These are phyloP conservation scores for Bubo bubo DNA, from an alignment of 2,113 vertebrate genomes.

Conservation along the genomic window DNA sequence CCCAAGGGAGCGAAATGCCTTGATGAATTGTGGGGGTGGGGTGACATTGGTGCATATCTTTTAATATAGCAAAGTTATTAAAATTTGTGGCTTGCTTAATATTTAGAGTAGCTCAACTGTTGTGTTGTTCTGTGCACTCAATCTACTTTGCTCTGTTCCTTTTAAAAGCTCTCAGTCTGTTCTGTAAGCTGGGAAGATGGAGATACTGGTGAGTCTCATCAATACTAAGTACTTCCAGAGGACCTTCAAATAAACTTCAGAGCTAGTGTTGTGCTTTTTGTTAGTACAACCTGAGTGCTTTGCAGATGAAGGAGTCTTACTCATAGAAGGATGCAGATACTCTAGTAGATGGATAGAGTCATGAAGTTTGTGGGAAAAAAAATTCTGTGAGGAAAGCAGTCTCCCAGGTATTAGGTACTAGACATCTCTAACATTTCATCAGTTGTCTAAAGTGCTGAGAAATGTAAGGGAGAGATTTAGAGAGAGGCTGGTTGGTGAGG, in stretches of 20 bases:
- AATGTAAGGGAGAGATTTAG: neutral
- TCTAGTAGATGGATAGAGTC: neutral
- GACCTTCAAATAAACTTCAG: neutral
- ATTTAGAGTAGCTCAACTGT: neutral
- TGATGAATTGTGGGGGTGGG: constrained; percentile 46
- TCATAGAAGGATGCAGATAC: accelerated
- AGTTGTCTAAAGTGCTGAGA: neutral
- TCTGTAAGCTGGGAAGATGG: neutral
- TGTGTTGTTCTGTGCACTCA: neutral
- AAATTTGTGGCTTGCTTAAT: constrained; percentile 21
- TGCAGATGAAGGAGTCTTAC: neutral
- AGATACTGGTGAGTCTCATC: neutral
- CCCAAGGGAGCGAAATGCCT: constrained; percentile 65
- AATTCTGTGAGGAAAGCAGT: neutral
- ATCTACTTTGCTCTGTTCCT: neutral
- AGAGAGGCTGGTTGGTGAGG: neutral
- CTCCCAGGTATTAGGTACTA: neutral
- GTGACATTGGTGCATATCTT: constrained; percentile 42
- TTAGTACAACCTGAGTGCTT: neutral
- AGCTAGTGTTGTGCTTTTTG: neutral
- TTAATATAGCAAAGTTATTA: neutral
- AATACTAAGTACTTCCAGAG: neutral
- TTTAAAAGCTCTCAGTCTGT: neutral
- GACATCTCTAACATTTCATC: neutral
- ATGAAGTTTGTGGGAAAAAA: neutral